phyloP scores from a whole-genome alignment of 2,888 invertebrate species.

The Leptogaster cylindrica region DNA sequence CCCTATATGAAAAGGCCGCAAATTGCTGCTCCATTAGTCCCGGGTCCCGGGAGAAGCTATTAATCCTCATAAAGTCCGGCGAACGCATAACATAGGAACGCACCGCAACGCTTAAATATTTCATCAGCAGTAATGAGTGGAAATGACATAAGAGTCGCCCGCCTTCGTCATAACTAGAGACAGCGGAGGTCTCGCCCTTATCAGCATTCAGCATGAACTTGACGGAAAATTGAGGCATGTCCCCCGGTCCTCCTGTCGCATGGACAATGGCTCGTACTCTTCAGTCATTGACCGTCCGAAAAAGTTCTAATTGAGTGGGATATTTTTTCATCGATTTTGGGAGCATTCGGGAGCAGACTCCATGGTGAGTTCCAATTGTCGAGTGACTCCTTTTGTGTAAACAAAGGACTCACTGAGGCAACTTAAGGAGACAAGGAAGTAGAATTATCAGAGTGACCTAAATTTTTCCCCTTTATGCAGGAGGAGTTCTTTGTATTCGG shows the following conservation, averaged over 20 bases:
- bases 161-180: constrained; percentile 1
- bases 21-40: neutral
- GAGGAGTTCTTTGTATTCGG: neutral
- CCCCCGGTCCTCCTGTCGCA: neutral
- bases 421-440: neutral
- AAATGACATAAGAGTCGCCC: constrained; percentile 19
- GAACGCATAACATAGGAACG: constrained; percentile 6
- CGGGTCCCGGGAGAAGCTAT: neutral
- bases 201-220: constrained; percentile 3
- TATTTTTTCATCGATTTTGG: constrained; percentile 14
- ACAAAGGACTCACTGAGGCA: too few relatives aligned
- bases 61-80: neutral
- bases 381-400: neutral
- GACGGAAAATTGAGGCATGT: neutral
- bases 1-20: neutral
- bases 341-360: neutral
- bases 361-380: neutral
- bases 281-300: constrained; percentile 4
- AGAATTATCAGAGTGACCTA: constrained; percentile 1
- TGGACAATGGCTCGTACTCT: neutral
- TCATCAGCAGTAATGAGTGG: constrained; percentile 8
- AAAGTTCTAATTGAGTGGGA: neutral
- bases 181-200: constrained; percentile 10
- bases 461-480: neutral
- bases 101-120: constrained; percentile 20